Evolutionary conservation across 2,888 invertebrate genomes (phyloP).

Genomic region (Eudasyphora cyanicolor): DNA sequence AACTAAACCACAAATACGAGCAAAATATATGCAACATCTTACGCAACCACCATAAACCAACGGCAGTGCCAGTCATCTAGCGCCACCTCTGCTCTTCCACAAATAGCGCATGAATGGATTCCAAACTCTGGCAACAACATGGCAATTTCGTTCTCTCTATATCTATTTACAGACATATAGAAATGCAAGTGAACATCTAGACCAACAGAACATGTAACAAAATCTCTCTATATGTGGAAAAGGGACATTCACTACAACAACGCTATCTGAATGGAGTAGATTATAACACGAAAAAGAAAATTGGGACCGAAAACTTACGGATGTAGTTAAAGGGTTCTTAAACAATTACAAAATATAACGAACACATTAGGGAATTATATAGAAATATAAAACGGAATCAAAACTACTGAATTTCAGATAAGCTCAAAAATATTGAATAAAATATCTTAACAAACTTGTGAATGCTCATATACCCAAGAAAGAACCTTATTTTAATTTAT

Average conservation of each 20-base stretch:
- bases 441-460: too few species aligned
- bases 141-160: background rate
- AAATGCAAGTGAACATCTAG: background rate
- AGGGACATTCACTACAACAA: slow-evolving; percentile 1
- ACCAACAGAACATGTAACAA: background rate
- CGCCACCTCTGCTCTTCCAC: background rate
- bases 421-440: too few species aligned
- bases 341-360: too few species aligned
- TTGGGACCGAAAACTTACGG: background rate
- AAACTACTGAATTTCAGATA: too few species aligned
- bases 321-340: too few species aligned
- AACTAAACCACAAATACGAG: slow-evolving; percentile 57
- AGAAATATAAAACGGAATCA: too few species aligned
- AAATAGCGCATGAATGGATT: background rate
- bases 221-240: slow-evolving; percentile 3
- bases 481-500: too few species aligned
- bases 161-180: too few species aligned
- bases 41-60: background rate
- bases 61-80: too few species aligned
- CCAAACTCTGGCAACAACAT: slow-evolving; percentile 2
- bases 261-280: background rate
- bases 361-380: too few species aligned
- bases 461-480: too few species aligned
- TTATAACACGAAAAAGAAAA: slow-evolving; percentile 12
- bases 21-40: slow-evolving; percentile 45